These are phyloP conservation scores for Oriolus oriolus DNA, from an alignment of 2,113 vertebrate species.

Conservation along the genomic window DNA sequence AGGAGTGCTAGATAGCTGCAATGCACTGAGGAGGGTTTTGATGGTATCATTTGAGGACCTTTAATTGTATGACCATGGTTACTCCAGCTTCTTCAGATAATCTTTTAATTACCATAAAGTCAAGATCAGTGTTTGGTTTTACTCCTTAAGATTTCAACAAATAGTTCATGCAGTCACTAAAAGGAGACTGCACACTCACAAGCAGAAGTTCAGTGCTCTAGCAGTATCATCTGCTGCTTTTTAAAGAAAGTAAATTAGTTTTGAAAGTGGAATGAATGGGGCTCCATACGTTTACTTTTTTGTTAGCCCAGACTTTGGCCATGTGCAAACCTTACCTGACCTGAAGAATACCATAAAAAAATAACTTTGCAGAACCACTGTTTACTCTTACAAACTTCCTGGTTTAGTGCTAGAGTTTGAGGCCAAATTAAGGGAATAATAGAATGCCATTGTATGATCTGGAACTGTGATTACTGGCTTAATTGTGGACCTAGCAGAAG, in stretches of 20 bases:
- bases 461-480: not conserved
- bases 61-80: not conserved
- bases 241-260: not conserved
- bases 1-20: not conserved
- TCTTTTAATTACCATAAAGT: not conserved
- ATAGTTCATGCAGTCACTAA: not conserved
- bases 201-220: not conserved
- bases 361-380: not conserved
- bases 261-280: not conserved
- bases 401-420: not conserved
- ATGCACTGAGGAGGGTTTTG: not conserved
- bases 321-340: not conserved
- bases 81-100: not conserved
- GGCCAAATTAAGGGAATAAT: not conserved
- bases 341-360: not conserved
- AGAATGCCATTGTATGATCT: not conserved
- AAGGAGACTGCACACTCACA: not conserved
- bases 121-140: not conserved
- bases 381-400: not conserved
- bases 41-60: not conserved
- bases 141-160: not conserved
- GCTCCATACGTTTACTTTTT: not conserved
- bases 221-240: not conserved
- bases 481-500: not conserved
- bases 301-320: not conserved